A percentile compares a stretch with the other conserved stretches of the same genome.
phyloP scores from a whole-genome alignment of 2,797 vertebrate genomes.

The Danio albolineatus region DNA sequence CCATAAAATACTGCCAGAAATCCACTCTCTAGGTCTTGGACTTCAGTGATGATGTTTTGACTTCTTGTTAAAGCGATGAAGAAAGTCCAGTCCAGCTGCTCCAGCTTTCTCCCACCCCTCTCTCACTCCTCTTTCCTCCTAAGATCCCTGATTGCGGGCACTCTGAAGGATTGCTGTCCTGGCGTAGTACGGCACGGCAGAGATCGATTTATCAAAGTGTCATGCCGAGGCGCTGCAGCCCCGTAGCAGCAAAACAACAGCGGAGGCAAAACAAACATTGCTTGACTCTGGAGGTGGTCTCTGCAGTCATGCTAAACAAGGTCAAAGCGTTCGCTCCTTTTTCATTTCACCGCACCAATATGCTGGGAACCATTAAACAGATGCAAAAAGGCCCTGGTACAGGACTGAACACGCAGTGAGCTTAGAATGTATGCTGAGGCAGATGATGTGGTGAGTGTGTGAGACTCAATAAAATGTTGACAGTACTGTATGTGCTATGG shows the following conservation, averaged over 20 bases:
- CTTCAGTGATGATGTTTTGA: conserved; percentile 3
- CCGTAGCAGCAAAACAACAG: conserved; percentile 73
- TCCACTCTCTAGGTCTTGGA: not conserved
- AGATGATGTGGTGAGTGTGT: conserved; percentile 1
- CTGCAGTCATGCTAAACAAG: conserved; percentile 69
- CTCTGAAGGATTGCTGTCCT: conserved; percentile 70
- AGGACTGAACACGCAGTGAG: not conserved
- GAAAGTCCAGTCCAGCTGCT: conserved; percentile 1
- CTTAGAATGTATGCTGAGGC: conserved; percentile 12
- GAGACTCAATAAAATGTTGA: conserved; percentile 57
- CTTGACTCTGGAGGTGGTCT: conserved; percentile 61
- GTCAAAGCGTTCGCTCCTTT: conserved; percentile 67
- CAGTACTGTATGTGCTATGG: conserved; percentile 49
- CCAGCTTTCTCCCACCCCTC: conserved; percentile 28
- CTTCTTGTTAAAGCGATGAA: not conserved
- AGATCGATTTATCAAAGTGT: conserved; percentile 80
- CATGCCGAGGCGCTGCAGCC: conserved; percentile 64
- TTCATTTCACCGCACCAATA: conserved; percentile 60
- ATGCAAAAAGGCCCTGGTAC: conserved; percentile 15
- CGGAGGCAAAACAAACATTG: conserved; percentile 72
- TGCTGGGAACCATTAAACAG: conserved; percentile 45
- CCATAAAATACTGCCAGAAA: not conserved
- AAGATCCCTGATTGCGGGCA: conserved; percentile 58
- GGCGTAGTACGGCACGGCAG: conserved; percentile 59
- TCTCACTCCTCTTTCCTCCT: conserved; percentile 61